phyloP scores from a whole-genome alignment of 2,888 invertebrate genomes.

The Helobdella robusta region DNA sequence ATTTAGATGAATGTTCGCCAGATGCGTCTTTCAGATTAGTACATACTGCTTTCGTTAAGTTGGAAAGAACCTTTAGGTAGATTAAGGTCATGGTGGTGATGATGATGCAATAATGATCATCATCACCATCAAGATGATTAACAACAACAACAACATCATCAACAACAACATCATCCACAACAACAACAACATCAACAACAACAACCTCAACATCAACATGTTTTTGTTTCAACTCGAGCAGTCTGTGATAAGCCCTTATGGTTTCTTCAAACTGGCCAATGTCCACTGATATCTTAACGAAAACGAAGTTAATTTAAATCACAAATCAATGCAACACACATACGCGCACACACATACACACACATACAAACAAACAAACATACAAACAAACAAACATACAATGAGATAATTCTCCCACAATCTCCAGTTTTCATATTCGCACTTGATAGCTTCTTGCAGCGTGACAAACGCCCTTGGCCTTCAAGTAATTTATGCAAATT shows the following conservation, averaged over 20 bases:
- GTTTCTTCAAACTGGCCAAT: constrained; percentile 74
- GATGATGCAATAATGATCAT: too few species aligned
- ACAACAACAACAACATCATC: constrained; percentile 4
- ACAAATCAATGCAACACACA: neutral
- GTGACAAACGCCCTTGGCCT: constrained; percentile 65
- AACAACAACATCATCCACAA: neutral
- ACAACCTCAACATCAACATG: constrained; percentile 30
- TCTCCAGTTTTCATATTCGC: constrained; percentile 81
- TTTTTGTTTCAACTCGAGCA: constrained; percentile 66
- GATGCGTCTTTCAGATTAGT: constrained; percentile 59
- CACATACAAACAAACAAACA: neutral
- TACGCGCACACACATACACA: neutral
- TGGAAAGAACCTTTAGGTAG: constrained; percentile 55
- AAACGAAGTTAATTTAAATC: neutral
- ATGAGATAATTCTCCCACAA: constrained; percentile 89
- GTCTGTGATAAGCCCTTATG: constrained; percentile 70
- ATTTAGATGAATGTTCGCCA: constrained; percentile 52
- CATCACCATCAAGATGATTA: too few species aligned
- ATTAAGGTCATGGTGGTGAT: too few species aligned
- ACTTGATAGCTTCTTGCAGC: constrained; percentile 76
- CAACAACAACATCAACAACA: neutral
- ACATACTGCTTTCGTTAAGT: constrained; percentile 63
- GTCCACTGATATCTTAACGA: constrained; percentile 62
- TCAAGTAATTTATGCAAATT: constrained; percentile 49
- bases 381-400: constrained; percentile 35